Evolutionary conservation across 92 coral and sea anemone genomes (phyloP), one percentile per base, ranked within the genome.

Genomic region (Hydrozoanthus gracilis): DNA sequence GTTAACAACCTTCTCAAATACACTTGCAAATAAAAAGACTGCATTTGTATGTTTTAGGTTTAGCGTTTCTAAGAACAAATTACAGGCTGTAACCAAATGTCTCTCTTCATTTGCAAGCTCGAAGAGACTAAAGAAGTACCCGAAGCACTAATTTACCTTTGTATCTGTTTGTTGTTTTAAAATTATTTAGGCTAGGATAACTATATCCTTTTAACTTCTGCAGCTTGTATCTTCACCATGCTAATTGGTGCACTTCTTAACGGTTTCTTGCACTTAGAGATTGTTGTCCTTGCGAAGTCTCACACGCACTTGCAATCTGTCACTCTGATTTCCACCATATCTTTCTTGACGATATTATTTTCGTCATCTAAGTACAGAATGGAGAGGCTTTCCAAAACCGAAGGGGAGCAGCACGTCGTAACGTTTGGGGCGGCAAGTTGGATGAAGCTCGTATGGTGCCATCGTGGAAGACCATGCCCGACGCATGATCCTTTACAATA

Each of bases 361-460:
- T 73, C 76, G 77, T 86, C 77, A 77, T 92, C 91, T 45, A 82
- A 88, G 72, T 90, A 90, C 6, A 94, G 65, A 65, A 94, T 71
- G 10, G 98, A 94, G 69, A 94, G 75, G 7, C 27, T 90, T 14
- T 75, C 74, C 69, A 92, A 55, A 60, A 75, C 76, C 11, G 94
- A 71, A 1, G 98, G 98, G 1, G 94, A 54, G 73, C 98, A 94
- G 79, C 98, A 94, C 14, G 84, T 91, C 35, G 91, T 65, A 44
- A 92, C 15, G 1, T 75, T 78, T 52, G 68, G 67, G 51, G 88
- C 20, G 12, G 91, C 44, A 17, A 86, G 68, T 51, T 88, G 98
- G 8, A 94, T 13, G 66, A 90, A 15, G 52, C 67, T 84, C 9
- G 92, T 66, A 83, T 94, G 91, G 15, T 82, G 79, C 56, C 56